Conservation (phyloP, 2,888 invertebrate genomes). For the Eupithecia subfuscata region DNA sequence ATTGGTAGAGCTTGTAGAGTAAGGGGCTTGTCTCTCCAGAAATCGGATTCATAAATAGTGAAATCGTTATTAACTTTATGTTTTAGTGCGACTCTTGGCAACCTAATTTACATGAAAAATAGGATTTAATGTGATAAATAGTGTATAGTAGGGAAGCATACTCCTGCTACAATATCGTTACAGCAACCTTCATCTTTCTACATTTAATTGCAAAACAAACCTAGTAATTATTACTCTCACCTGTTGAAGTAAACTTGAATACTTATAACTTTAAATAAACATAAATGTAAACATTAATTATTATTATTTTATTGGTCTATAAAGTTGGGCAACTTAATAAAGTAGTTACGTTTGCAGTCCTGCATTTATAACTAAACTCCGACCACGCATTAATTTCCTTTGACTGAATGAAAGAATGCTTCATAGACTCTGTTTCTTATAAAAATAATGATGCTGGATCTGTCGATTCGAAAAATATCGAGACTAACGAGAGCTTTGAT, state of each 20-base stretch:
- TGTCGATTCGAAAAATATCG: too few relatives aligned
- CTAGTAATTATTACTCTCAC: background rate
- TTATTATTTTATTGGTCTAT: background rate
- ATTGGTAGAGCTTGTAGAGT: background rate
- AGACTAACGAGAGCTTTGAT: too few relatives aligned
- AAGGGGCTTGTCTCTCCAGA: background rate
- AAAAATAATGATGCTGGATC: too few relatives aligned
- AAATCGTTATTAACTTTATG: too few relatives aligned
- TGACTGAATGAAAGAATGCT: too few relatives aligned
- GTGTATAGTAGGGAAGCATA: too few relatives aligned
- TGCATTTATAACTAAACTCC: background rate
- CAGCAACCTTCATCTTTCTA: background rate
- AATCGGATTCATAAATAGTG: too few relatives aligned
- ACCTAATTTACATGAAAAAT: background rate
- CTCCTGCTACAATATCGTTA: background rate
- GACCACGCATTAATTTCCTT: too few relatives aligned
- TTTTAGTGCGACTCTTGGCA: background rate
- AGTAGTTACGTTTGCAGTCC: background rate
- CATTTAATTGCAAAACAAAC: background rate
- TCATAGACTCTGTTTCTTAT: too few relatives aligned
- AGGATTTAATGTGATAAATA: too few relatives aligned
- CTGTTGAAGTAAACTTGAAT: background rate
- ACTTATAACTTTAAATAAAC: background rate
- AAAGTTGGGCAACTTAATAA: background rate
- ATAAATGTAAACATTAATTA: background rate